A percentile compares a stretch with the other conserved stretches of the same genome.
Evolutionary conservation across 2,113 vertebrate species (phyloP).

Genomic region (Tonatia bakeri): DNA sequence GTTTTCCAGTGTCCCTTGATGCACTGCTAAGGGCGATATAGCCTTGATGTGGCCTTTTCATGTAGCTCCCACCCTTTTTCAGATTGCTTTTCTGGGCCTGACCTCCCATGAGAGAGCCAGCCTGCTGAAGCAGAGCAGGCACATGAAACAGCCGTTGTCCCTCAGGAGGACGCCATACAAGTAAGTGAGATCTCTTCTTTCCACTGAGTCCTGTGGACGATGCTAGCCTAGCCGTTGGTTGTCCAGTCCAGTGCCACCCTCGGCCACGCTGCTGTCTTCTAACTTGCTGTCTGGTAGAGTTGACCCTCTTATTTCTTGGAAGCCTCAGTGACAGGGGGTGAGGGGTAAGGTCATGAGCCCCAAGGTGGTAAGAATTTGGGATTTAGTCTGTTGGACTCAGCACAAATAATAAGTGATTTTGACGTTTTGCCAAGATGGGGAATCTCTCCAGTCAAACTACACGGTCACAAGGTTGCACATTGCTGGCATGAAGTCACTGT

Average conservation of each 20-base stretch:
- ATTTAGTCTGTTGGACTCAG: not conserved
- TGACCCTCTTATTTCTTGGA: conserved; percentile 9
- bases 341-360: not conserved
- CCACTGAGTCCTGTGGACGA: not conserved
- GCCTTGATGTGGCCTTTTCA: not conserved
- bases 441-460: conserved; percentile 26
- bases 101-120: conserved; percentile 91
- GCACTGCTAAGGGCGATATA: not conserved
- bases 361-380: not conserved
- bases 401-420: conserved; percentile 43
- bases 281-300: not conserved
- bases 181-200: conserved; percentile 79
- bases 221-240: not conserved
- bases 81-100: conserved; percentile 91
- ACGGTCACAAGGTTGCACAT: conserved; percentile 44
- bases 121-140: conserved; percentile 83
- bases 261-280: not conserved
- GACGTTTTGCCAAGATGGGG: conserved; percentile 52
- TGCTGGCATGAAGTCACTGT: conserved; percentile 26
- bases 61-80: conserved; percentile 33
- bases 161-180: conserved; percentile 94
- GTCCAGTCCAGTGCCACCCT: not conserved
- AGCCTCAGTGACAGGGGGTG: not conserved
- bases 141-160: conserved; percentile 83
- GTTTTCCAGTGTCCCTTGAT: not conserved